Base-by-base conservation (phyloP, 2,888 invertebrate species). In the Coremacera marginata region DNA sequence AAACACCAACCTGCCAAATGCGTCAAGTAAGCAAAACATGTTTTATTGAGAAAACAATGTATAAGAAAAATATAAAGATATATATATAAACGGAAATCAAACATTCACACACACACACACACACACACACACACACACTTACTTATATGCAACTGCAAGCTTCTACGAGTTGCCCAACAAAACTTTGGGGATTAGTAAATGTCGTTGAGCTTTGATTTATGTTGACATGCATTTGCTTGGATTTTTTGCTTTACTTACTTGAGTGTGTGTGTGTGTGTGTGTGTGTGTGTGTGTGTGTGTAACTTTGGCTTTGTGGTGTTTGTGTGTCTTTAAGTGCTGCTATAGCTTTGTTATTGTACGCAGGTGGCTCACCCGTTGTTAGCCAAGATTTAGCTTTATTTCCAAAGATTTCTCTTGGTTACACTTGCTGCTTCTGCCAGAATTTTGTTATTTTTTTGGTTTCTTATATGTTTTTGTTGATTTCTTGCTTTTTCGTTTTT, bases 151-250 rank as follows among this genome's bases (percentile, higher is more conserved):
- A 27, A 25, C 11, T 60, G 57, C 25, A 60, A 60, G 57, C 57
- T 22, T 27, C 27, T 37, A 31, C 34, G 31, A 70, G 52, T 49
- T 34, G 27, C 16, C 44, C 27, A 34, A 52, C 74, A 84, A 84
- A 65, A 27, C 49, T 34, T 83, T 80, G 80, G 82, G 85, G 84
- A 85, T 85, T 85, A 82, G 83, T 67, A 84, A 84, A 84, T 84
- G 85, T 79, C 77, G 80, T 81, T 80, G 79, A 71, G 82, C 82
- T 83, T 85, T 86, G 86, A 86, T 86, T 86, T 86, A 86, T 86
- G 84, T 83, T 86, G 86, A 85, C 86, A 84, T 83, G 82, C 82
- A 83, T 81, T 84, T 77, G 82, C 79, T 78, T 70, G 77, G 73
- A 49, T 14, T 52, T 27, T 22, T 19, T 57, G 37, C 70, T 72